Conservation (phyloP, 2,888 invertebrate genomes). For the Phrixothrix hirtus region DNA sequence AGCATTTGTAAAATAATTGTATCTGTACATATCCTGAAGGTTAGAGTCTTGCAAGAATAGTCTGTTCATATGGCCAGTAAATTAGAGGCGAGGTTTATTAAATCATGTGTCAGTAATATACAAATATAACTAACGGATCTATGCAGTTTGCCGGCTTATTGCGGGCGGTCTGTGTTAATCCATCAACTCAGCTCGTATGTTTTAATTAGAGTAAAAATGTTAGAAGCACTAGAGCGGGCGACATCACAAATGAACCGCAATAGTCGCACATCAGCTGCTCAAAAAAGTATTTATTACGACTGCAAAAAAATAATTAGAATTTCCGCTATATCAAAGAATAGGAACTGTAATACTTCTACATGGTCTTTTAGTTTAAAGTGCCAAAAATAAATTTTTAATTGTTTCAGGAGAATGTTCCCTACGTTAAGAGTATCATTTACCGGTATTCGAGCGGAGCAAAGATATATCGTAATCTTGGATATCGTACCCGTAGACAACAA, state of each 20-base stretch:
- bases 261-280: conserved; percentile 55
- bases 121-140: conserved; percentile 30
- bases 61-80: conserved; percentile 3
- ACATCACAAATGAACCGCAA: conserved; percentile 55
- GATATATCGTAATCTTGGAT: conserved; percentile 93
- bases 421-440: conserved; percentile 93
- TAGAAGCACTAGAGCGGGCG: conserved; percentile 50
- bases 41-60: conserved; percentile 5
- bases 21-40: neutral
- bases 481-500: conserved; percentile 97
- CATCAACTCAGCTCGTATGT: conserved; percentile 51
- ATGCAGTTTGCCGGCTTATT: conserved; percentile 29
- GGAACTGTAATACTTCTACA: conserved; percentile 21
- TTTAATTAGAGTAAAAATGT: conserved; percentile 52
- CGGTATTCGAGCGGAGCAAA: conserved; percentile 78
- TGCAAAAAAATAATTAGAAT: conserved; percentile 30
- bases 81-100: conserved; percentile 27
- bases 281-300: conserved; percentile 52
- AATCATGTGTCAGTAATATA: conserved; percentile 28
- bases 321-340: conserved; percentile 27
- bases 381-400: conserved; percentile 16
- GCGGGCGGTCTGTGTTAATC: conserved; percentile 44
- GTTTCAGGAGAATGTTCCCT: conserved; percentile 94
- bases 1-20: neutral
- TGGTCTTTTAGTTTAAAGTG: too few species aligned